Evolutionary conservation across 1,140 invertebrate genomes (phyloP).

Genomic region (Trichoplusia ni): DNA sequence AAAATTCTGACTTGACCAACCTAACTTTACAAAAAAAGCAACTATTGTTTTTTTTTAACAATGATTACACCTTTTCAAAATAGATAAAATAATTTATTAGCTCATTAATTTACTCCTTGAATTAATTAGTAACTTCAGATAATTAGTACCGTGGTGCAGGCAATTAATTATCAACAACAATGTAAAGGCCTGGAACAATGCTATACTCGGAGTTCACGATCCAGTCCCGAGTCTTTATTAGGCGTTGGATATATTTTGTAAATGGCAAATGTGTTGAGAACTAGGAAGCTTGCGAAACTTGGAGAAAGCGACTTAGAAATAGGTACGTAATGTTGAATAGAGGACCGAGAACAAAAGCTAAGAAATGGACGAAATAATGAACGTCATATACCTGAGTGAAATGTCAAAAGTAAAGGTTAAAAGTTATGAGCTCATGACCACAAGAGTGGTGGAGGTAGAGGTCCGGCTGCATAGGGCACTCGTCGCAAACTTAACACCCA

Average conservation of each 20-base stretch:
- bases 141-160: constrained; percentile 38
- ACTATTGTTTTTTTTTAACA: no score
- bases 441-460: neutral
- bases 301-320: constrained; percentile 62
- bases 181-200: constrained; percentile 49
- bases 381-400: constrained; percentile 60
- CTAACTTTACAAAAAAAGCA: no score
- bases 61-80: constrained; percentile 9
- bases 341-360: constrained; percentile 64
- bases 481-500: neutral
- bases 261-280: constrained; percentile 64
- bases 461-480: constrained; percentile 14
- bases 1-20: no score
- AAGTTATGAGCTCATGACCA: constrained; percentile 50
- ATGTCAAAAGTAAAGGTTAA: constrained; percentile 76
- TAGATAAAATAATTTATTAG: constrained; percentile 11
- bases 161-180: constrained; percentile 50
- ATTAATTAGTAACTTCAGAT: constrained; percentile 20
- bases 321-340: constrained; percentile 48
- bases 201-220: constrained; percentile 47
- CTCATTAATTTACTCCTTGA: constrained; percentile 9
- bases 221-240: constrained; percentile 55
- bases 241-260: constrained; percentile 58
- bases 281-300: constrained; percentile 67
- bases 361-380: constrained; percentile 66